Evolutionary conservation across 1,140 invertebrate species (phyloP), one percentile per base, ranked within the genome.

Genomic region (Pachyrhynchus sulphureomaculatus): DNA sequence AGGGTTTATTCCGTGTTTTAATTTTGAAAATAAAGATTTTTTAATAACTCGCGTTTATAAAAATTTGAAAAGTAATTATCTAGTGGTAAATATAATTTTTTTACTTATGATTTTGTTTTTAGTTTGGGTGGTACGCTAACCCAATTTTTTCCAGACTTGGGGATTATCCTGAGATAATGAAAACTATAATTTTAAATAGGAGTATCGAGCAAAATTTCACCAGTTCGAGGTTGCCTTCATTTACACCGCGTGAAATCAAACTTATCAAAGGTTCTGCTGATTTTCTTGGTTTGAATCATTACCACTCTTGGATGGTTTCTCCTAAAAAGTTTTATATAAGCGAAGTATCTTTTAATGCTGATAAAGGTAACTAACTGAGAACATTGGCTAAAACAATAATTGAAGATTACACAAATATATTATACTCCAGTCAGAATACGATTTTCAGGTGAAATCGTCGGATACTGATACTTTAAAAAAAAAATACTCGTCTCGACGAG

Each of bases 111-210:
- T 12, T 5, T 48, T 12, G 12, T 18, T 53, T 44, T 20, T 69
- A 83, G 81, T 76, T 81, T 34, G 87, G 87, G 8, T 87, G 85
- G 85, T 81, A 81, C 48, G 78, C 82, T 0, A 73, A 88, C 69
- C 83, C 86, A 0, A 83, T 57, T 20, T 57, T 57, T 15, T 47
- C 54, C 1, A 17, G 12, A 3, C 18, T 12, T 8, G 54, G 54
- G 86, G 82, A 86, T 54, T 88, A 87, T 67, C 84, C 85, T 1
- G 66, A 72, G 52, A 66, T 83, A 0, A 79, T 88, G 69, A 79
- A 78, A 34, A 63, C 76, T 1, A 67, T 68, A 8, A 73, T 88
- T 15, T 84, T 84, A 3, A 69, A 70, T 10, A 77, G 77, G 39
- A 83, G 81, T 65, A 56, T 55, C 34, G 68, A 67, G 0, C 81